A percentile compares a stretch with the other conserved stretches of the same genome.
Evolutionary conservation across 2,113 vertebrate genomes (phyloP).

Genomic region (Microcebus lehilahytsara): DNA sequence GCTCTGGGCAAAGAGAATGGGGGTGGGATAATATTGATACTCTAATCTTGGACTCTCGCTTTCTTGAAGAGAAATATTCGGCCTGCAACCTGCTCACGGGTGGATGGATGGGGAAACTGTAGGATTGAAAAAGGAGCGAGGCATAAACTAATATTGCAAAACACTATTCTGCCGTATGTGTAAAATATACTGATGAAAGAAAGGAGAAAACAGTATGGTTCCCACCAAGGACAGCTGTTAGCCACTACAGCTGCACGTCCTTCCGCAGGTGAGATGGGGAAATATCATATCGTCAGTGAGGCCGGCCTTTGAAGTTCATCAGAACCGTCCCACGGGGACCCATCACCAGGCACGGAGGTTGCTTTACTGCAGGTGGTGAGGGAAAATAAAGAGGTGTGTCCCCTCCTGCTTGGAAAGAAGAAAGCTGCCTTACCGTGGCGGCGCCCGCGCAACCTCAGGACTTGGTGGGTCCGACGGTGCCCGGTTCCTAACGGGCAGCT

Average conservation of each 20-base stretch:
- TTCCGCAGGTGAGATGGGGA: not conserved
- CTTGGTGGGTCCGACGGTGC: not conserved
- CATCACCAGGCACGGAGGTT: not conserved
- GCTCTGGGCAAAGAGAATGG: not conserved
- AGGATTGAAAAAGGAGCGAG: not conserved
- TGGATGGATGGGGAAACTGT: not conserved
- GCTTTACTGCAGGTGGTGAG: not conserved
- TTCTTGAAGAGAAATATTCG: not conserved
- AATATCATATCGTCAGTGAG: not conserved
- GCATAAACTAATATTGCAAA: not conserved
- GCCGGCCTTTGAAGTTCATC: not conserved
- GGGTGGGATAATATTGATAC: no score
- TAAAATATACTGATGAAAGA: not conserved
- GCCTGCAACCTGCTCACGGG: not conserved
- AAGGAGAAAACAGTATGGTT: not conserved
- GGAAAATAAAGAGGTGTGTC: no score
- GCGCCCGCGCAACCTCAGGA: no score
- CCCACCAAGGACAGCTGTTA: not conserved
- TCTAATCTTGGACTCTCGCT: not conserved
- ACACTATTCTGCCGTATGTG: not conserved
- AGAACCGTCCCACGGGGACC: not conserved
- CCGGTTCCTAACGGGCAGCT: not conserved
- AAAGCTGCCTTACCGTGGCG: not conserved
- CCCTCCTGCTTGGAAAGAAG: not conserved
- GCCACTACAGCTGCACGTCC: accelerated